Conservation (phyloP, 1,140 invertebrate genomes). For the Pogonognathellus flavescens region DNA sequence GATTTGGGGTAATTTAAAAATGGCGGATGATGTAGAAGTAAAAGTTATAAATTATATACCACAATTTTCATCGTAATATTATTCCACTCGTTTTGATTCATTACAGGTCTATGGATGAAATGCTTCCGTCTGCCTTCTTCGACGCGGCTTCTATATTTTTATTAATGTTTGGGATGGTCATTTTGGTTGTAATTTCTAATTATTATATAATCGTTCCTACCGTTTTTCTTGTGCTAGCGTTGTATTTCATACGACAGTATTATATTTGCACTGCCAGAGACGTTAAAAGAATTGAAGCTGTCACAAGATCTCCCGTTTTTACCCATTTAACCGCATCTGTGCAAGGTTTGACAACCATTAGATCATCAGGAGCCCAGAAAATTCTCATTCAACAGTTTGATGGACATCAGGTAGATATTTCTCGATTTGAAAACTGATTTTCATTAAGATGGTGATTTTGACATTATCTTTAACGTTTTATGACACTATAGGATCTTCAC, state of each 20-base stretch:
- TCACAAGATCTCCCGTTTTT: constrained; percentile 83
- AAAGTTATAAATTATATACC: not conserved
- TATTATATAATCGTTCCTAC: constrained; percentile 75
- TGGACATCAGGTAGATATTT: constrained; percentile 72
- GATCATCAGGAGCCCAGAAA: constrained; percentile 83
- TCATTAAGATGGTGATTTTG: not conserved
- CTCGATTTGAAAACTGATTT: not conserved
- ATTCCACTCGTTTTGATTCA: not conserved
- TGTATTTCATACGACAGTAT: constrained; percentile 73
- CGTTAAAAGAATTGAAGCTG: constrained; percentile 74
- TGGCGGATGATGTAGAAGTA: too few relatives aligned
- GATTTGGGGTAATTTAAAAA: constrained; percentile 69
- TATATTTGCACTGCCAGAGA: constrained; percentile 78
- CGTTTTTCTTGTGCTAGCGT: constrained; percentile 72
- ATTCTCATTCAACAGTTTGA: constrained; percentile 86
- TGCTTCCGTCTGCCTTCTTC: constrained; percentile 73
- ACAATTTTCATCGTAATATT: not conserved
- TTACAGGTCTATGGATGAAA: constrained; percentile 73
- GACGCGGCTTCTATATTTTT: constrained; percentile 66
- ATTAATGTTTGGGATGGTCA: constrained; percentile 48
- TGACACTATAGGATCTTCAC: constrained; percentile 73
- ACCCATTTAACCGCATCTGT: constrained; percentile 89
- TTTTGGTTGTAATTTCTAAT: constrained; percentile 56
- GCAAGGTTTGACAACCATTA: constrained; percentile 89
- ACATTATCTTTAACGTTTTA: too few relatives aligned